phyloP scores from a whole-genome alignment of 2,888 invertebrate genomes.

The Azorinus chamasolen region DNA sequence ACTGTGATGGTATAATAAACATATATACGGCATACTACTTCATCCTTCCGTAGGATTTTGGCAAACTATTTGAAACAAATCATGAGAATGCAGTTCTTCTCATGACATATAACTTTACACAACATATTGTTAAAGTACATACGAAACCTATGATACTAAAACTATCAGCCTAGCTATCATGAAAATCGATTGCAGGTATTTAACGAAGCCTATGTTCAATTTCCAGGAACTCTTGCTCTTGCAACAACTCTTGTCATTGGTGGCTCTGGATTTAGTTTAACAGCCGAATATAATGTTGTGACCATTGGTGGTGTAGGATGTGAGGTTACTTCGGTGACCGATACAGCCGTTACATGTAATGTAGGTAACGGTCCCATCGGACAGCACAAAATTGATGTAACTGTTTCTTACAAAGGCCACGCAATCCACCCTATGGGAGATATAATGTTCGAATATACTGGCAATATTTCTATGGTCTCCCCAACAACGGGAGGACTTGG shows the following conservation, averaged over 20 bases:
- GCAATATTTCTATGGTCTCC: constrained; percentile 26
- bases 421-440: constrained; percentile 48
- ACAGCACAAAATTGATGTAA: constrained; percentile 45
- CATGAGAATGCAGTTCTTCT: too few relatives aligned
- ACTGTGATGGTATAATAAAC: too few relatives aligned
- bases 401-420: constrained; percentile 52
- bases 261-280: background rate
- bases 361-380: constrained; percentile 67
- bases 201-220: too few relatives aligned
- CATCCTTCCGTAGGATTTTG: too few relatives aligned
- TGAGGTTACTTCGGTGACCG: constrained; percentile 52
- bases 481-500: constrained; percentile 57
- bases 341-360: constrained; percentile 67
- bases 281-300: constrained; percentile 38
- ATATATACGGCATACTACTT: too few relatives aligned
- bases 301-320: constrained; percentile 73
- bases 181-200: too few relatives aligned
- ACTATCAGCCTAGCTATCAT: too few relatives aligned
- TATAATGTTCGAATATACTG: constrained; percentile 44
- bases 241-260: background rate
- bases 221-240: background rate
- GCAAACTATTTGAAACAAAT: too few relatives aligned
- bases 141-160: too few relatives aligned
- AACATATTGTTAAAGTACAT: too few relatives aligned
- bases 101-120: too few relatives aligned